phyloP scores from a whole-genome alignment of 2,113 vertebrate genomes.

The Cranoglanis bouderius region DNA sequence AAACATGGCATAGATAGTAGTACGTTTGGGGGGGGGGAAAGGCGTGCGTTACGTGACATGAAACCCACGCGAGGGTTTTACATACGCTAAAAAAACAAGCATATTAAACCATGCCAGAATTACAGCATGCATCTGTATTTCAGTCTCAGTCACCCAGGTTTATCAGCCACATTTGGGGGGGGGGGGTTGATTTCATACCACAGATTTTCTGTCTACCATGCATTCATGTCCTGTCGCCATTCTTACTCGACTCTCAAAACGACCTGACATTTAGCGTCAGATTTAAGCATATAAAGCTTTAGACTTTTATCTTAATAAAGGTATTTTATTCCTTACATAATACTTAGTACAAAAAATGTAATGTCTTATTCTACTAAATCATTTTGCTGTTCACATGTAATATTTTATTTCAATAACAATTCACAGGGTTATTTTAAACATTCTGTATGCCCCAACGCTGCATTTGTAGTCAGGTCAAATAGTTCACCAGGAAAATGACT shows the following conservation, averaged over 20 bases:
- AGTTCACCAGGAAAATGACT: background rate
- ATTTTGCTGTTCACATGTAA: constrained; percentile 33
- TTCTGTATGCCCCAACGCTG: background rate
- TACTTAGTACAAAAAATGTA: constrained; percentile 61
- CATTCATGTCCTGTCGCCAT: constrained; percentile 59
- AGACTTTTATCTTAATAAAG: constrained; percentile 8
- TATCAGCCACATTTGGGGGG: background rate
- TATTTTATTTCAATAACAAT: background rate
- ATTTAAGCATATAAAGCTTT: constrained; percentile 36
- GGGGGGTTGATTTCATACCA: constrained; percentile 2
- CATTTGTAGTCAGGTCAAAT: background rate
- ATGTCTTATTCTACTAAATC: background rate
- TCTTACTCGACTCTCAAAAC: constrained; percentile 31
- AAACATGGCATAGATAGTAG: constrained; percentile 60
- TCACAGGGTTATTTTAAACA: background rate
- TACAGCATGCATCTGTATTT: background rate
- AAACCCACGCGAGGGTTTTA: background rate
- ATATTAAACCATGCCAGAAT: background rate
- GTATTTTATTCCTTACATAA: constrained; percentile 43
- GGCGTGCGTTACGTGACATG: background rate
- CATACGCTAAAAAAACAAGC: background rate
- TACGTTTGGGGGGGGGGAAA: background rate
- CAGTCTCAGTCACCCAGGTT: background rate
- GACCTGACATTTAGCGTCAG: constrained; percentile 60
- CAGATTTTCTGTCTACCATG: constrained; percentile 35